Evolutionary conservation across 2,797 vertebrate genomes (phyloP), one percentile per base, ranked within the genome.

Genomic region (Erethizon dorsatum): DNA sequence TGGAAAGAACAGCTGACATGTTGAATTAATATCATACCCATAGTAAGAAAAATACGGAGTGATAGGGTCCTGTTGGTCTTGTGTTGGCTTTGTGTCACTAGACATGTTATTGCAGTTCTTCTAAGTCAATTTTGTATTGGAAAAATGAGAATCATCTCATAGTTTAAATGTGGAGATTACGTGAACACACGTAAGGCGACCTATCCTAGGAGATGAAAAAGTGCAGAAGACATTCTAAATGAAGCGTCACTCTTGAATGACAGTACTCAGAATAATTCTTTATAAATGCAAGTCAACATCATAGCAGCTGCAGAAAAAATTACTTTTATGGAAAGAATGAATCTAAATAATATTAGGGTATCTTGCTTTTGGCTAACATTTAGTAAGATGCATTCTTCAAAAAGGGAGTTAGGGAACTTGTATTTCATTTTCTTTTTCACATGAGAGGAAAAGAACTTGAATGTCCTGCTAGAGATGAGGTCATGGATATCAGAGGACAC

Each of bases 391-490:
- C 75, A 91, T 85, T 1, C 0, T 96, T 92, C 96, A 97, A 91
- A 52, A 50, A 78, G 1, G 73, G 22, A 88, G 8, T n/a, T n/a
- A 37, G n/a, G 33, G 57, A 95, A 92, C 37, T 96, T 96, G 77
- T 15, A 13, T 17, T 12, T 95, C 5, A 18, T 97, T 96, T 0
- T 52, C 0, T 41, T 85, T 67, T 93, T 83, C 54, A 61, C 85
- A 69, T 63, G 11, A 50, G 24, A 37, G 52, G 78, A 47, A 88
- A 63, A 26, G 20, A 88, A 56, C 8, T 85, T 33, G 83, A 97
- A 97, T 95, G 20, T 88, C 15, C 18, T 85, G 37, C 86, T 59
- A 69, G 77, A 92, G 88, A 95, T 92, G 90, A 91, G 95, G 80
- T 91, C 61, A 80, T 92, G 90, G 92, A 65, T 31, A 84, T 41